phyloP scores from a whole-genome alignment of 2,888 invertebrate genomes.

The Subacronicta megacephala region DNA sequence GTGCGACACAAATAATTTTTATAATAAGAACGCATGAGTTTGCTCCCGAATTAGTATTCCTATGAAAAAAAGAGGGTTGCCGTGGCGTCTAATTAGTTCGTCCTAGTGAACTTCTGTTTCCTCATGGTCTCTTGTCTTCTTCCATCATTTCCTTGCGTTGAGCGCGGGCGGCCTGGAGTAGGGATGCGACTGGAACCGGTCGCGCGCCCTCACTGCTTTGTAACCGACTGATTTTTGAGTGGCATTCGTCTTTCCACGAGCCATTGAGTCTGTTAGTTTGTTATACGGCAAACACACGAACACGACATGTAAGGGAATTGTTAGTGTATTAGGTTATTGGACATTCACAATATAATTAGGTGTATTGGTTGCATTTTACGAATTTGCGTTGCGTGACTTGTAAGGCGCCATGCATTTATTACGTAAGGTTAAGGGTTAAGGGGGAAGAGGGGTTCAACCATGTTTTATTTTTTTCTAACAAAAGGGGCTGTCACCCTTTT shows the following conservation, averaged over 20 bases:
- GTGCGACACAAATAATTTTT: too few relatives aligned
- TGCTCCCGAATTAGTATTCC: too few relatives aligned
- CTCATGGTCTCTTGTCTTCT: not conserved
- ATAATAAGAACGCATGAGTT: too few relatives aligned
- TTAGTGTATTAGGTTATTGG: conserved; percentile 36
- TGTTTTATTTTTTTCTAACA: too few relatives aligned
- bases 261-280: conserved; percentile 72
- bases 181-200: conserved; percentile 75
- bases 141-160: conserved; percentile 28
- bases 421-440: too few relatives aligned
- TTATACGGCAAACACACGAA: conserved; percentile 63
- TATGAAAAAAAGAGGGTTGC: not conserved
- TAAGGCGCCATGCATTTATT: too few relatives aligned
- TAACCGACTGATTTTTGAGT: conserved; percentile 84
- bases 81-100: not conserved
- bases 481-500: too few relatives aligned
- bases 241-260: conserved; percentile 62
- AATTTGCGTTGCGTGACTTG: too few relatives aligned
- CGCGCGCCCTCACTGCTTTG: conserved; percentile 81
- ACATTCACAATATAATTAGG: conserved; percentile 10
- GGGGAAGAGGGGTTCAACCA: too few relatives aligned
- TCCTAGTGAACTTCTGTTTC: conserved; percentile 4
- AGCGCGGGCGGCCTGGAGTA: conserved; percentile 71
- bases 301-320: conserved; percentile 62
- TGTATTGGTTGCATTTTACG: not conserved